These are phyloP conservation scores for Sceloporus undulatus DNA, from an alignment of 2,113 vertebrate genomes.

Conservation along the genomic window DNA sequence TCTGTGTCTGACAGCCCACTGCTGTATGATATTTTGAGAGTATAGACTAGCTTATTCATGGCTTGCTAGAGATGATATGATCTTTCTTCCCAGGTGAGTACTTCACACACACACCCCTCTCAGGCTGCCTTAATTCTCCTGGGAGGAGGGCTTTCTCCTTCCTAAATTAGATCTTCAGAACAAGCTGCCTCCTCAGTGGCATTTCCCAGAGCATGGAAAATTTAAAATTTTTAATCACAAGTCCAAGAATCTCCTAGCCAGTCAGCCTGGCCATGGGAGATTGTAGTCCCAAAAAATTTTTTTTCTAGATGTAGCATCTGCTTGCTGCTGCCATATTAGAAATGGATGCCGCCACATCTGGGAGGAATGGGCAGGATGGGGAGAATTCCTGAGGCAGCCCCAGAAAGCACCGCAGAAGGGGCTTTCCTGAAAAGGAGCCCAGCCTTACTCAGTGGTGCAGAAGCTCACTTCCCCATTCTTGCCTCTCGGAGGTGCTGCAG, in stretches of 20 bases:
- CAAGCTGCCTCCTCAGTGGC: background rate
- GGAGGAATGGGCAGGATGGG: background rate
- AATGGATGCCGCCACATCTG: background rate
- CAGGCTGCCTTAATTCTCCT: constrained; percentile 37
- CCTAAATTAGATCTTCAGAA: background rate
- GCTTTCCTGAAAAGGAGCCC: background rate
- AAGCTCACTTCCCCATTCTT: background rate
- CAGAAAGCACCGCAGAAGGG: background rate
- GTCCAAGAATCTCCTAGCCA: too few species aligned
- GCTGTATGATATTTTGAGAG: too few species aligned
- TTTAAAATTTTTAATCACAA: too few species aligned
- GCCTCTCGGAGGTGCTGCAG: background rate
- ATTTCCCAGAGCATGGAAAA: background rate
- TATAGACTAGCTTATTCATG: background rate
- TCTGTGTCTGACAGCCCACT: background rate
- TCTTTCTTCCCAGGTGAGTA: background rate
- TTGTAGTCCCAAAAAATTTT: background rate
- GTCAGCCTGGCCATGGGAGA: too few species aligned
- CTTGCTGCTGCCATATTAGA: background rate
- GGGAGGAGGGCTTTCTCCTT: background rate
- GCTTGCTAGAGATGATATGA: too few species aligned
- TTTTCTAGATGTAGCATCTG: too few species aligned
- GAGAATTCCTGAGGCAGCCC: background rate
- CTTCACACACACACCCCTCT: background rate
- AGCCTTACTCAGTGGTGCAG: constrained; percentile 25